A percentile compares a stretch with the other conserved stretches of the same genome.
Conservation (phyloP, 2,888 invertebrate genomes). For the Ectemnius continuus region DNA sequence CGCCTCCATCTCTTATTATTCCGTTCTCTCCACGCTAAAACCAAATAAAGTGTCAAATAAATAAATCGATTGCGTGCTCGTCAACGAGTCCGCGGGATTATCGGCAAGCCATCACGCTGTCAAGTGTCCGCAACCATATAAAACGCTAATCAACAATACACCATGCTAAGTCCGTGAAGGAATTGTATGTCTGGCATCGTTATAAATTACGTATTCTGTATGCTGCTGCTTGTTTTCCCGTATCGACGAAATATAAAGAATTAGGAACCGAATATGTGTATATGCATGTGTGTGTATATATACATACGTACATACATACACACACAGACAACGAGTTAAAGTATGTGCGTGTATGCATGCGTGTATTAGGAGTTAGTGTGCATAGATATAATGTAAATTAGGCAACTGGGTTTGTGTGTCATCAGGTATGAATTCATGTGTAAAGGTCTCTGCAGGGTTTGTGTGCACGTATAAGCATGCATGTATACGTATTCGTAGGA, state of each 20-base stretch:
- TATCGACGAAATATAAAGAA: constrained; percentile 58
- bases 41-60: constrained; percentile 6
- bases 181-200: not conserved
- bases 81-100: not conserved
- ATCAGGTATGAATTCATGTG: not conserved
- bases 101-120: not conserved
- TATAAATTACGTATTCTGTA: not conserved
- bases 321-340: not conserved
- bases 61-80: not conserved
- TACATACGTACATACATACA: not conserved
- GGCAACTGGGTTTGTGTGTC: not conserved
- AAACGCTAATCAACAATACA: constrained; percentile 3
- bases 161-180: not conserved
- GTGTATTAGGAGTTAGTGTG: constrained; percentile 19
- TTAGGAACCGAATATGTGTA: constrained; percentile 49
- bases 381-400: constrained; percentile 19
- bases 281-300: constrained; percentile 16
- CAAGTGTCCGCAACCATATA: not conserved
- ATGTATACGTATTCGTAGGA: not conserved
- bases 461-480: constrained; percentile 1
- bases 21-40: not conserved
- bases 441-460: not conserved
- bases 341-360: constrained; percentile 7
- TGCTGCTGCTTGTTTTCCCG: not conserved
- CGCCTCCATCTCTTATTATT: too few species aligned